phyloP scores from a whole-genome alignment of 92 coral and sea anemone species.

The Palythoa caribaeorum region DNA sequence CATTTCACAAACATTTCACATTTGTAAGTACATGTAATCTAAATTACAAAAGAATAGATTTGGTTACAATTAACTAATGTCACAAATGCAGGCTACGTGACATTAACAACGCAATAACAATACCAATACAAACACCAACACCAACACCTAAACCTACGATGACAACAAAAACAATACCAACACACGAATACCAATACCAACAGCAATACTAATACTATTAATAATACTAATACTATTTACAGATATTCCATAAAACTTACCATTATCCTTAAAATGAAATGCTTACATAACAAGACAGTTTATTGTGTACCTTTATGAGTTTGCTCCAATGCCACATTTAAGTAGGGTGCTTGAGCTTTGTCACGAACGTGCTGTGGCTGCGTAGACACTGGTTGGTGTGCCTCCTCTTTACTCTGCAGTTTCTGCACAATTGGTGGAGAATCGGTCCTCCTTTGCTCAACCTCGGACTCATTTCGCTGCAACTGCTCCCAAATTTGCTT shows the following conservation, averaged over 20 bases:
- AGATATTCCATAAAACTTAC: neutral
- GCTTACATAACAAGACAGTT: neutral
- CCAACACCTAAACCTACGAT: too few species aligned
- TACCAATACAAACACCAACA: too few species aligned
- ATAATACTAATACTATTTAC: neutral
- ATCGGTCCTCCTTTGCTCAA: constrained; percentile 30
- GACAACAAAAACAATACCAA: too few species aligned
- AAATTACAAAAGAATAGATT: too few species aligned
- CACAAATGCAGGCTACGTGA: too few species aligned
- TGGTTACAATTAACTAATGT: too few species aligned
- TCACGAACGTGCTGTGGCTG: constrained; percentile 31
- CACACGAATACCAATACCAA: too few species aligned
- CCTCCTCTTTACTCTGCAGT: neutral
- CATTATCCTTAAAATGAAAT: too few species aligned
- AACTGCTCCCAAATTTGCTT: constrained; percentile 70
- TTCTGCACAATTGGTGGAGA: neutral
- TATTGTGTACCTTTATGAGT: neutral
- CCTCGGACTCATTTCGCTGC: constrained; percentile 53
- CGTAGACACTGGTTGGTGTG: neutral
- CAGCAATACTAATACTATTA: too few species aligned
- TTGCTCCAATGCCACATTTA: constrained; percentile 15
- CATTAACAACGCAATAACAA: too few species aligned
- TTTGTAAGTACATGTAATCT: too few species aligned
- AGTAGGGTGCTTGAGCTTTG: constrained; percentile 17
- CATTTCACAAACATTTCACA: too few species aligned